Conservation (phyloP, 2,888 invertebrate genomes). For the Cephus pulcher region DNA sequence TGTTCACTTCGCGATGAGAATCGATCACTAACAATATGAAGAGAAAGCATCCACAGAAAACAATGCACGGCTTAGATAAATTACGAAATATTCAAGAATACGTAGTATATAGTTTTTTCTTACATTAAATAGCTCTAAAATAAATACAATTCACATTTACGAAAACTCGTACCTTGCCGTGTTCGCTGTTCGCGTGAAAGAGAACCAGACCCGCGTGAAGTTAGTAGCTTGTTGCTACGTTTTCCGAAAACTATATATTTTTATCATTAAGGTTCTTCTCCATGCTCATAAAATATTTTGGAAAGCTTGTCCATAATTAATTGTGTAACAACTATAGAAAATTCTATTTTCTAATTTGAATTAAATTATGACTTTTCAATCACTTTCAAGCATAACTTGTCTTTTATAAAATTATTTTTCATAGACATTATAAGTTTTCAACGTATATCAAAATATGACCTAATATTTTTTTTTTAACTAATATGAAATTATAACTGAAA, state of each 20-base stretch:
- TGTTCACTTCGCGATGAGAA: slow-evolving; percentile 16
- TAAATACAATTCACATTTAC: slow-evolving; percentile 29
- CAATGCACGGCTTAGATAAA: slow-evolving; percentile 12
- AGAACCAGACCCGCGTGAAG: slow-evolving; percentile 26
- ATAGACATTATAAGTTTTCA: not conserved
- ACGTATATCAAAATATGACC: not conserved
- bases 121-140: slow-evolving; percentile 4
- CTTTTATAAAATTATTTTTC: not conserved
- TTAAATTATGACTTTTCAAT: not conserved
- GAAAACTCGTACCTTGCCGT: slow-evolving; percentile 46
- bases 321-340: not conserved
- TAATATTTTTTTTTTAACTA: not conserved
- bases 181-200: slow-evolving; percentile 45
- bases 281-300: not conserved
- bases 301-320: not conserved
- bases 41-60: slow-evolving; percentile 28
- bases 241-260: not conserved
- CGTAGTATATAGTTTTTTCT: slow-evolving; percentile 21
- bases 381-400: not conserved
- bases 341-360: not conserved
- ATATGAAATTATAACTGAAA: not conserved
- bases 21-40: slow-evolving; percentile 31
- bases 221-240: not conserved
- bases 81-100: not conserved
- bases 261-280: not conserved